A percentile compares a stretch with the other conserved stretches of the same genome.
phyloP scores from a whole-genome alignment of 1,140 invertebrate species.

The Heliconius congener region DNA sequence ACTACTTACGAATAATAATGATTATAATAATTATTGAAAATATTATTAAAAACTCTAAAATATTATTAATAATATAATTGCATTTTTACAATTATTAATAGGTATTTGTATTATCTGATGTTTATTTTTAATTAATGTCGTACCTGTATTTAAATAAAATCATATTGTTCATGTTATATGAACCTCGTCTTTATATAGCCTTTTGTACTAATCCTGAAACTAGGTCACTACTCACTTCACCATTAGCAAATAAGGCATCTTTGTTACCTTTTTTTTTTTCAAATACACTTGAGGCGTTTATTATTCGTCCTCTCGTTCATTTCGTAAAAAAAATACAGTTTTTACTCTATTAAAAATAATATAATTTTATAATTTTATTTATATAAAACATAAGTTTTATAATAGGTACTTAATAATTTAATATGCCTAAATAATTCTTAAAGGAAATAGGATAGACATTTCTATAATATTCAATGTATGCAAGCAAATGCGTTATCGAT shows the following conservation, averaged over 20 bases:
- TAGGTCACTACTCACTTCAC: constrained; percentile 14
- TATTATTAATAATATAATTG: neutral
- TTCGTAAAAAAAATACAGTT: neutral
- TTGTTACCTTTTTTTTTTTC: neutral
- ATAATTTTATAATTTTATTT: no score
- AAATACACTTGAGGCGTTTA: neutral
- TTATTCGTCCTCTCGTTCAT: constrained; percentile 2
- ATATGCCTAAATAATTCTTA: neutral
- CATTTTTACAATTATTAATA: neutral
- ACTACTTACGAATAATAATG: neutral
- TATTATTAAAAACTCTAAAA: neutral
- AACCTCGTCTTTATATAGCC: constrained; percentile 14
- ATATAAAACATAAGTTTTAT: neutral
- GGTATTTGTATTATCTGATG: neutral
- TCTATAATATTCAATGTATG: neutral
- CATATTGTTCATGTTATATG: neutral
- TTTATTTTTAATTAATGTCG: neutral
- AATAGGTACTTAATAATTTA: neutral
- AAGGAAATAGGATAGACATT: neutral
- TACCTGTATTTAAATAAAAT: neutral
- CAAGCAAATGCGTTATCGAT: constrained; percentile 31
- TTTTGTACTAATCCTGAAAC: constrained; percentile 9
- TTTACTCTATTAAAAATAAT: neutral
- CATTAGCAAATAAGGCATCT: neutral
- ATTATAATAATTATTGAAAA: neutral